A percentile compares a stretch with the other conserved stretches of the same genome.
Evolutionary conservation across 2,888 invertebrate species (phyloP).

Genomic region (Ectobius pallidus): DNA sequence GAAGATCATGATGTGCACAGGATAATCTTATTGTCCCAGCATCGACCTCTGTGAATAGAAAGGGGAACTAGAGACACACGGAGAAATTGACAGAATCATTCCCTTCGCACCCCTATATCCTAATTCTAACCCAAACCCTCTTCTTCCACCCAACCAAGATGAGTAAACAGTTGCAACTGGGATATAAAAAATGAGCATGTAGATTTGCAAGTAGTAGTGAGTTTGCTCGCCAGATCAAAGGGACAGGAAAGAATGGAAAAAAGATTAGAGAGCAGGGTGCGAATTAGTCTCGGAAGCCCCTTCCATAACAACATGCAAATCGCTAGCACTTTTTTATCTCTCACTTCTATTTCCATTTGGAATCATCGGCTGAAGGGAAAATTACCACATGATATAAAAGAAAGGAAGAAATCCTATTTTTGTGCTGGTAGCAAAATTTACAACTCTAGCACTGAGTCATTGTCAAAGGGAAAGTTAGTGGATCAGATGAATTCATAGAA

Average conservation of each 20-base stretch:
- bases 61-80: too few relatives aligned
- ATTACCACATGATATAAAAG: slow-evolving; percentile 24
- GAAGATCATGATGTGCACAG: neutral
- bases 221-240: neutral
- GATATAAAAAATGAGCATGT: neutral
- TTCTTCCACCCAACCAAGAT: neutral
- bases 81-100: neutral
- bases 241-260: neutral
- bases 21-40: slow-evolving; percentile 32
- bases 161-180: slow-evolving; percentile 12
- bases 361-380: slow-evolving; percentile 35
- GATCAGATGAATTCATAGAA: too few relatives aligned
- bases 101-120: too few relatives aligned
- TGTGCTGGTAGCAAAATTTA: too few relatives aligned
- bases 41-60: slow-evolving; percentile 19
- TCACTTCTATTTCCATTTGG: slow-evolving; percentile 34
- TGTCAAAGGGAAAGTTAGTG: too few relatives aligned
- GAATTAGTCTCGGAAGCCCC: slow-evolving; percentile 23
- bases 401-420: slow-evolving; percentile 30
- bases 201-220: neutral
- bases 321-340: slow-evolving; percentile 10
- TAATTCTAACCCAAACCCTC: neutral
- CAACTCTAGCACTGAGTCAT: too few relatives aligned
- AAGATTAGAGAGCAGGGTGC: slow-evolving; percentile 17
- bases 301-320: slow-evolving; percentile 25